Percentiles rank a stretch among this genome's conserved stretches.
Evolutionary conservation across 2,113 vertebrate species (phyloP).

Genomic region (Vulpes vulpes): DNA sequence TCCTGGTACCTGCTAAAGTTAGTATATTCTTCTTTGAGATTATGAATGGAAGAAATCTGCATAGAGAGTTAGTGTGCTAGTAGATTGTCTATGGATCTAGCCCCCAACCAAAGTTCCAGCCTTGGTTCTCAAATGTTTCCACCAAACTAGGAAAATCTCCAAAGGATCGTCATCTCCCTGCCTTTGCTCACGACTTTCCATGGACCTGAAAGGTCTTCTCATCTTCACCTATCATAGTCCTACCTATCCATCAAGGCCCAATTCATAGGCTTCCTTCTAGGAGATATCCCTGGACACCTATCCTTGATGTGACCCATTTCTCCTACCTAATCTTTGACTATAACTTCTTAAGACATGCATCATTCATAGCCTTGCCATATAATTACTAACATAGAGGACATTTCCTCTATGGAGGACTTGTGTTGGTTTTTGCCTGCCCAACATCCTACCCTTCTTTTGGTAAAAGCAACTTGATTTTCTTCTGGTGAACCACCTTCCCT

Average conservation of each 20-base stretch:
- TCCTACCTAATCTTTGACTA: neutral
- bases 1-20: neutral
- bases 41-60: neutral
- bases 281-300: neutral
- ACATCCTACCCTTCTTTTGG: neutral
- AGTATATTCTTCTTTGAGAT: neutral
- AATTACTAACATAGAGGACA: neutral
- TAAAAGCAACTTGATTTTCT: conserved; percentile 14
- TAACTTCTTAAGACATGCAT: neutral
- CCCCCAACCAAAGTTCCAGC: neutral
- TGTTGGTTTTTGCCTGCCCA: neutral
- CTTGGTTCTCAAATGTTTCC: neutral
- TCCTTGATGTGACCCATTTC: neutral
- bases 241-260: neutral
- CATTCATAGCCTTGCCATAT: neutral
- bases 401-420: neutral
- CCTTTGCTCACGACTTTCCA: neutral
- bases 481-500: neutral
- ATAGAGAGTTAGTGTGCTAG: neutral
- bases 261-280: neutral
- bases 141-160: neutral
- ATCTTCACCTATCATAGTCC: neutral
- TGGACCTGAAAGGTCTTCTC: neutral
- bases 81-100: neutral
- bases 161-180: neutral